These are phyloP conservation scores for Oreonectes daqikongensis DNA, from an alignment of 2,797 vertebrate genomes.

Conservation along the genomic window DNA sequence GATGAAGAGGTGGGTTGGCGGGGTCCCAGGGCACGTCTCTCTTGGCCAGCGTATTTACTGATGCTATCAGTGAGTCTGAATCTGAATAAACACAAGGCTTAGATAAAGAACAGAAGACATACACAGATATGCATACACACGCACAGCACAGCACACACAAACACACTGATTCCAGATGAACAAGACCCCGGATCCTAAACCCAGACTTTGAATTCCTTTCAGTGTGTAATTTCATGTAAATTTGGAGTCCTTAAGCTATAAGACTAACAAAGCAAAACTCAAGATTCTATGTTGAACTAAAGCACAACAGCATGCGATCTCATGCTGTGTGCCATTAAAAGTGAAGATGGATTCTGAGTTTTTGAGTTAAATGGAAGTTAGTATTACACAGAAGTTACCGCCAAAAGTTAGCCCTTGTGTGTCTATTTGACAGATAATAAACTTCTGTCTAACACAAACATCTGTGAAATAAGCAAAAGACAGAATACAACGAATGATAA, in stretches of 20 bases:
- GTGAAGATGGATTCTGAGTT: neutral
- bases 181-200: neutral
- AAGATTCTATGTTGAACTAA: neutral
- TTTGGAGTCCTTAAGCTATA: neutral
- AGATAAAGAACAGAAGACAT: conserved; percentile 70
- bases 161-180: conserved; percentile 7
- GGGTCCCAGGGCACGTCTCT: conserved; percentile 67
- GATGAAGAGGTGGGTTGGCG: conserved; percentile 62
- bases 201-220: neutral
- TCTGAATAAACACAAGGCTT: conserved; percentile 75
- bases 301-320: neutral
- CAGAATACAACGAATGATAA: neutral
- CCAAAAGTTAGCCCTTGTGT: neutral
- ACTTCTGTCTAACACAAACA: too few species aligned
- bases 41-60: conserved; percentile 74
- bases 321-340: neutral
- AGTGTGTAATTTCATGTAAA: conserved; percentile 12
- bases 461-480: too few species aligned
- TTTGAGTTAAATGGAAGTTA: neutral
- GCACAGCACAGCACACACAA: conserved; percentile 41
- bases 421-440: neutral
- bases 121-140: conserved; percentile 51
- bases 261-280: neutral
- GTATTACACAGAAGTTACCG: too few species aligned
- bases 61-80: conserved; percentile 74